Conservation (phyloP, 2,888 invertebrate species). For the Pollenia angustigena region DNA sequence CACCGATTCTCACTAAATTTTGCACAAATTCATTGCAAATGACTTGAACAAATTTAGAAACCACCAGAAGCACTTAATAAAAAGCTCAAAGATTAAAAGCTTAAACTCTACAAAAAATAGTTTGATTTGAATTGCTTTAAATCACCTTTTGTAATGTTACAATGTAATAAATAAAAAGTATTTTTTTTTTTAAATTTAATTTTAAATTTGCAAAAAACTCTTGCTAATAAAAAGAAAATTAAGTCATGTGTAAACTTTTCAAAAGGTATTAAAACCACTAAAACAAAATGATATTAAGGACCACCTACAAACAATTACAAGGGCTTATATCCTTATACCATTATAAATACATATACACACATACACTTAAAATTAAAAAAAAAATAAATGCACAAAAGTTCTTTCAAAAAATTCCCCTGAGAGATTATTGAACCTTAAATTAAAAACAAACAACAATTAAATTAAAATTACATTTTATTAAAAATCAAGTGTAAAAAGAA, state of each 20-base stretch:
- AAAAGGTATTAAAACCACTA: constrained; percentile 1
- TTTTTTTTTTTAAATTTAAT: too few species aligned
- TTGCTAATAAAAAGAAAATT: background rate
- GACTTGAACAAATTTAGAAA: too few species aligned
- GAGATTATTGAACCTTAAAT: constrained; percentile 24
- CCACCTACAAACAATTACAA: background rate
- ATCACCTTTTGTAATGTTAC: too few species aligned
- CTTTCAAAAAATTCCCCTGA: background rate
- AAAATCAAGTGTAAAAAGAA: constrained; percentile 5
- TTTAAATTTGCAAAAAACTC: too few species aligned
- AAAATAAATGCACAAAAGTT: background rate
- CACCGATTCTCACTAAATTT: too few species aligned
- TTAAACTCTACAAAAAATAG: too few species aligned
- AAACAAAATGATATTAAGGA: constrained; percentile 3
- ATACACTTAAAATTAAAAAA: background rate
- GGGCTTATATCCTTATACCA: too few species aligned
- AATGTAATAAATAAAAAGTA: too few species aligned
- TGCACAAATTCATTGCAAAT: too few species aligned
- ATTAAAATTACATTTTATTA: constrained; percentile 21
- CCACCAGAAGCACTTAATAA: too few species aligned
- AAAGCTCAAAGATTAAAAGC: too few species aligned
- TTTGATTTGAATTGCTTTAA: too few species aligned
- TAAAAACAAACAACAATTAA: constrained; percentile 32
- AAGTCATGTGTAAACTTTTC: constrained; percentile 21
- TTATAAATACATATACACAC: background rate